Evolutionary conservation across 1,140 invertebrate genomes (phyloP).

Genomic region (Druon quercuslanigerum): DNA sequence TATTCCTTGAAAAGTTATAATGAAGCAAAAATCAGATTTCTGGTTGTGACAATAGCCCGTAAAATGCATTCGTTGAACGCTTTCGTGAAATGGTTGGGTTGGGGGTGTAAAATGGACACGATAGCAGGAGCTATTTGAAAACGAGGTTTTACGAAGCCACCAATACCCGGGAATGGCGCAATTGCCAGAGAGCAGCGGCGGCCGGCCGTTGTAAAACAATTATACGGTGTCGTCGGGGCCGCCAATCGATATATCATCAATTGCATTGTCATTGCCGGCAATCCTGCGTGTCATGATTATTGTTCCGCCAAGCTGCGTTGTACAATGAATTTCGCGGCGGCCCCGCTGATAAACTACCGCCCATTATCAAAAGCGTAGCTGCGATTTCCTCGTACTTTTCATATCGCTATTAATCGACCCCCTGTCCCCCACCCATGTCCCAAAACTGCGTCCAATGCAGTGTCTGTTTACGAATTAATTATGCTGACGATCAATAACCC

Average conservation of each 20-base stretch:
- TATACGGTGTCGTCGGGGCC: conserved; percentile 60
- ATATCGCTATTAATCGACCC: conserved; percentile 27
- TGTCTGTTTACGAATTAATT: conserved; percentile 16
- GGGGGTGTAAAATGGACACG: conserved; percentile 49
- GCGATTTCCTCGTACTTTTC: conserved; percentile 55
- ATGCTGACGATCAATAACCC: not conserved
- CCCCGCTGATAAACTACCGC: conserved; percentile 53
- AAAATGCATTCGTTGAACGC: conserved; percentile 52
- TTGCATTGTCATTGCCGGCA: conserved; percentile 66
- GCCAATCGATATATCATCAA: conserved; percentile 67
- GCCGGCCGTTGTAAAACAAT: conserved; percentile 65
- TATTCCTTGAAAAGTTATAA: not conserved
- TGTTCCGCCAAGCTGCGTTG: conserved; percentile 61
- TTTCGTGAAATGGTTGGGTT: conserved; percentile 22
- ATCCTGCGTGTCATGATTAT: conserved; percentile 69
- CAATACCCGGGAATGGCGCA: conserved; percentile 40
- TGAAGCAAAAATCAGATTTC: not conserved
- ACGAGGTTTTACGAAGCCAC: conserved; percentile 46
- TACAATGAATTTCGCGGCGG: conserved; percentile 61
- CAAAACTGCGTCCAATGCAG: conserved; percentile 15
- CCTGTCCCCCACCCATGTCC: not conserved
- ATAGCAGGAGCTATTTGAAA: conserved; percentile 48
- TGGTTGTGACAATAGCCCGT: conserved; percentile 47
- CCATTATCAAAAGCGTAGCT: conserved; percentile 47
- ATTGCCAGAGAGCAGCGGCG: conserved; percentile 49